Conservation (phyloP, 2,797 vertebrate genomes). For the Pseudochaenichthys georgianus region DNA sequence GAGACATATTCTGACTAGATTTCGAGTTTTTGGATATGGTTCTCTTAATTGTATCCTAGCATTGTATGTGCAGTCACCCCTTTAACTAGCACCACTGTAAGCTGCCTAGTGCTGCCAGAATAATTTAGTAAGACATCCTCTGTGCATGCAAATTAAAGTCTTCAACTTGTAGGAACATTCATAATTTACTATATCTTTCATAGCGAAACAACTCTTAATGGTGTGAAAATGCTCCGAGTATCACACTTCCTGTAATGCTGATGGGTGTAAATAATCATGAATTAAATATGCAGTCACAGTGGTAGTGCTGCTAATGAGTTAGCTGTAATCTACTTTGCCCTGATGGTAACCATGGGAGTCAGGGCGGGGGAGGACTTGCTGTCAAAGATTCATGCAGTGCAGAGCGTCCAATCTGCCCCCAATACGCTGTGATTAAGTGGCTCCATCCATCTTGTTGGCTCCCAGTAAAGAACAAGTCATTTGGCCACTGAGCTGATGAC, state of each 20-base stretch:
- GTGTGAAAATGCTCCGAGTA: constrained; percentile 10
- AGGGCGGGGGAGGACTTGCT: constrained; percentile 47
- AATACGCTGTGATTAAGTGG: constrained; percentile 69
- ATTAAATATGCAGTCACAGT: constrained; percentile 38
- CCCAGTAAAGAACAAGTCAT: constrained; percentile 66
- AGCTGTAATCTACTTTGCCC: constrained; percentile 42
- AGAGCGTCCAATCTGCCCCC: constrained; percentile 51
- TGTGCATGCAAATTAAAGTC: neutral
- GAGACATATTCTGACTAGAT: no score
- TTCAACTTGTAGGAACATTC: neutral
- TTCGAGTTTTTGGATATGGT: no score
- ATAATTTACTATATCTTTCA: neutral
- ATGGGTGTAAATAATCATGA: constrained; percentile 45
- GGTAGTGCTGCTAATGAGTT: constrained; percentile 55
- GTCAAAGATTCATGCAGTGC: constrained; percentile 66
- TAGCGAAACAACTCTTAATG: neutral
- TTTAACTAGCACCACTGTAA: no score
- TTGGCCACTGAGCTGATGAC: constrained; percentile 71
- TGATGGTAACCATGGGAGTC: constrained; percentile 61
- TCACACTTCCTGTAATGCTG: constrained; percentile 12
- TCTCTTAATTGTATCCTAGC: no score
- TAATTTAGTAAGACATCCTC: neutral
- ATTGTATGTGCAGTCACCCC: no score
- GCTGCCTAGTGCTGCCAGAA: no score
- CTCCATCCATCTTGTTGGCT: constrained; percentile 74